These are phyloP conservation scores for Oophaga sylvatica DNA, from an alignment of 2,797 vertebrate species.

Conservation along the genomic window DNA sequence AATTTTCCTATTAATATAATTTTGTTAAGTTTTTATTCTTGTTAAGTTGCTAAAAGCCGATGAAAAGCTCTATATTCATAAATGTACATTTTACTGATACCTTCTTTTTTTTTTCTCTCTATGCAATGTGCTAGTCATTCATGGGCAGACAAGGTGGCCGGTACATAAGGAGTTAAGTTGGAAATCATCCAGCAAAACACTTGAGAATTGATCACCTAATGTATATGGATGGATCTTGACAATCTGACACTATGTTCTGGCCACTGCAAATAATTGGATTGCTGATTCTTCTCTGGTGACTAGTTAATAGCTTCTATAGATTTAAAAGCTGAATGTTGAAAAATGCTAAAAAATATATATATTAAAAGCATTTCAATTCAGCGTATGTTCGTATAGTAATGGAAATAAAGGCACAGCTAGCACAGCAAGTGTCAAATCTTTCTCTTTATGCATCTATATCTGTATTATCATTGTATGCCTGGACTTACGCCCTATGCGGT, in stretches of 20 bases:
- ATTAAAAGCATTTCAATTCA: not conserved
- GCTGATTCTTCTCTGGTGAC: constrained; percentile 24
- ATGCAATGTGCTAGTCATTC: not conserved
- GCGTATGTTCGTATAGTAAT: not conserved
- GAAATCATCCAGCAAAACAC: constrained; percentile 36
- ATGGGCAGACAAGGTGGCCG: not conserved
- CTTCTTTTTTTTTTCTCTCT: not conserved
- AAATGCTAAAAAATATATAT: not conserved
- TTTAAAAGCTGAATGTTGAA: not conserved
- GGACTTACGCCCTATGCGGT: not conserved
- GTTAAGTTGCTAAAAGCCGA: not conserved
- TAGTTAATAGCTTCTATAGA: constrained; percentile 29
- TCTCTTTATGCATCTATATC: not conserved
- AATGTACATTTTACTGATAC: not conserved
- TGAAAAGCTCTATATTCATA: not conserved
- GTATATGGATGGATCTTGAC: constrained; percentile 28
- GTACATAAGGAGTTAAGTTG: constrained; percentile 10
- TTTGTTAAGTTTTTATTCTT: not conserved
- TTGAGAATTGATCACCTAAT: constrained; percentile 45
- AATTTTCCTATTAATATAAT: not conserved
- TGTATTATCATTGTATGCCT: not conserved
- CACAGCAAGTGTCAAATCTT: not conserved
- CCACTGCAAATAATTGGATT: constrained; percentile 36
- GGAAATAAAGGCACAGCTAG: not conserved
- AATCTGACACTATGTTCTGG: constrained; percentile 34